These are phyloP conservation scores for Dolichopus griseipennis DNA, from an alignment of 2,888 invertebrate genomes.

Conservation along the genomic window DNA sequence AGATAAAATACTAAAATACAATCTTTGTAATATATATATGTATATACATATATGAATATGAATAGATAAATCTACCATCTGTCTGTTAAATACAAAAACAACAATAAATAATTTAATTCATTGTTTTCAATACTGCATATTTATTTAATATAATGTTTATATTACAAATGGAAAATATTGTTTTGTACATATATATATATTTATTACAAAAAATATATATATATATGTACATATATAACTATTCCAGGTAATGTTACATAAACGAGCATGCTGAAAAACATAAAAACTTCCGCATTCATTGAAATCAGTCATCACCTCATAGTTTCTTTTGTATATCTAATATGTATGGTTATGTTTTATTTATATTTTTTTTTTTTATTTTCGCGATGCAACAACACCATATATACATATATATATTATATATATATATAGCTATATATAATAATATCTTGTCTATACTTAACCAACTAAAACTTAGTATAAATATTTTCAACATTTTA, in stretches of 20 bases:
- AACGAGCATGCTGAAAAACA: constrained; percentile 19
- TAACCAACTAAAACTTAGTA: background rate
- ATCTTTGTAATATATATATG: background rate
- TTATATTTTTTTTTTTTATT: background rate
- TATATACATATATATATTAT: background rate
- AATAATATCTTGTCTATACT: background rate
- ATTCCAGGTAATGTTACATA: constrained; percentile 4
- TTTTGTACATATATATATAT: constrained; percentile 5
- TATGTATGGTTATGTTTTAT: background rate
- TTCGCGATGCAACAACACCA: background rate
- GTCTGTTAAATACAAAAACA: background rate
- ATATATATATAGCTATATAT: too few species aligned
- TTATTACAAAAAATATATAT: constrained; percentile 8
- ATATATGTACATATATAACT: constrained; percentile 11
- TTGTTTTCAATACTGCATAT: background rate
- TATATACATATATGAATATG: too few species aligned
- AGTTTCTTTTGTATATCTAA: background rate
- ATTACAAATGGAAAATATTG: background rate
- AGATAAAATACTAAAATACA: background rate
- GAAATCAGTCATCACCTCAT: constrained; percentile 6
- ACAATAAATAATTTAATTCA: background rate
- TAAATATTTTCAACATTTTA: background rate
- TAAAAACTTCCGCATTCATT: constrained; percentile 44
- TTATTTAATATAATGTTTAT: too few species aligned
- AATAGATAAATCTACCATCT: background rate